Evolutionary conservation across 1,140 invertebrate genomes (phyloP), one percentile per base, ranked within the genome.

Genomic region (Zaprionus africanus): DNA sequence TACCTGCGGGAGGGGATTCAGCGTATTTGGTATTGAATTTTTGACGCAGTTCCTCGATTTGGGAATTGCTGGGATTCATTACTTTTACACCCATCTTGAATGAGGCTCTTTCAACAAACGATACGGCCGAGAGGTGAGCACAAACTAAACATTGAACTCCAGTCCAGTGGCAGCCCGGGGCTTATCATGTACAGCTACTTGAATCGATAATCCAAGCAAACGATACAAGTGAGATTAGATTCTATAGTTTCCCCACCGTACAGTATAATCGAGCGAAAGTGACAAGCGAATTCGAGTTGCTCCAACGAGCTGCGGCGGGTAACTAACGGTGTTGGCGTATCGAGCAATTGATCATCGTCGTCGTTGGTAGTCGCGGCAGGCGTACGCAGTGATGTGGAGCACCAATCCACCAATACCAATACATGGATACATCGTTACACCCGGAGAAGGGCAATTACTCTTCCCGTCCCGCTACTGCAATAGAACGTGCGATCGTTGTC

Each of bases 11-110:
- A 28, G 88, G 88, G 57, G 94, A 93, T 12, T 93, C 92, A 36
- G 93, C 91, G 17, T 94, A 84, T 81, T 94, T 94, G 57, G 93
- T 93, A 24, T 94, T 93, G 74, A 95, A 95, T 62, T 90, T 93
- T 13, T 93, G 93, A 17, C 94, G 93, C 28, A 95, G 81, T 56
- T 94, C 94, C 41, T 83, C 76, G 65, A 95, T 93, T 58, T 93
- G 92, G 56, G 92, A 81, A 4, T 76, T 31, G 12, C 91, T 93
- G n/a, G 93, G 90, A 83, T 76, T 76, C 63, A 76, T 79, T 22
- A 79, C 79, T 74, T 90, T 92, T 43, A 80, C 63, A 36, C 76
- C 78, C 85, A 90, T 90, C 15, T 34, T 64, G 67, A 38, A 26
- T 34, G 59, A 36, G 46, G 54, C 31, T 63, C 15, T 63, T 71